These are phyloP conservation scores for Heliothis subflexa DNA, from an alignment of 1,140 invertebrate genomes.

Conservation along the genomic window DNA sequence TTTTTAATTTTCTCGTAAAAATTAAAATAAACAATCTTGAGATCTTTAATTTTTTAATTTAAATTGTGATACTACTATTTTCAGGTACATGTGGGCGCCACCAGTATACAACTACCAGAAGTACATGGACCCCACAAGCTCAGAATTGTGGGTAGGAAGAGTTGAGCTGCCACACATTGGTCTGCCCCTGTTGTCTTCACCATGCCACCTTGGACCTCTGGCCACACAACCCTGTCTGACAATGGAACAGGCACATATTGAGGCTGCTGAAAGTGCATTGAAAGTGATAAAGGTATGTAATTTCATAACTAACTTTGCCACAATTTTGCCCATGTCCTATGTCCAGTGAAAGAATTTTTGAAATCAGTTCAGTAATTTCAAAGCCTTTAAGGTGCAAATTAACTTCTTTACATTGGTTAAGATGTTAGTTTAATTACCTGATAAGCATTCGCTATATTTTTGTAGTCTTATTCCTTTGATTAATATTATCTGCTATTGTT, in stretches of 20 bases:
- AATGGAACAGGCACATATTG: constrained; percentile 68
- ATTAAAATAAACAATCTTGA: neutral
- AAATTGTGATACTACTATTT: constrained; percentile 41
- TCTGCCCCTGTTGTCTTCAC: constrained; percentile 59
- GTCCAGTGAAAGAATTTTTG: too few species aligned
- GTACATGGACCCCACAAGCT: constrained; percentile 59
- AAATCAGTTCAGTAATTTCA: too few species aligned
- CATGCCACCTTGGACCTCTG: constrained; percentile 65
- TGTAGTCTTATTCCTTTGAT: neutral
- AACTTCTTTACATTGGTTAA: too few species aligned
- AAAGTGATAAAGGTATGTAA: constrained; percentile 68
- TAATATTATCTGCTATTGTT: constrained; percentile 44
- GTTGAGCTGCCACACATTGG: constrained; percentile 73
- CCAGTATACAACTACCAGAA: constrained; percentile 72
- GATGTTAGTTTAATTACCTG: neutral
- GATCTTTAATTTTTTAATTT: neutral
- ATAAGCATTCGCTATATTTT: too few species aligned
- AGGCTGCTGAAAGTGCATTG: constrained; percentile 72
- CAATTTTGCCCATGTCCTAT: neutral
- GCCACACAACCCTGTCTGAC: constrained; percentile 61
- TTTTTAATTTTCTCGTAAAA: constrained; percentile 31
- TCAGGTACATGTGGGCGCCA: constrained; percentile 72
- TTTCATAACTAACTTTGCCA: too few species aligned
- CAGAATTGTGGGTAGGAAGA: constrained; percentile 66
- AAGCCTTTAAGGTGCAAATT: too few species aligned